Percentiles rank a stretch among this genome's conserved stretches.
phyloP scores from a whole-genome alignment of 1,140 invertebrate genomes.

The Lethrus apterus region DNA sequence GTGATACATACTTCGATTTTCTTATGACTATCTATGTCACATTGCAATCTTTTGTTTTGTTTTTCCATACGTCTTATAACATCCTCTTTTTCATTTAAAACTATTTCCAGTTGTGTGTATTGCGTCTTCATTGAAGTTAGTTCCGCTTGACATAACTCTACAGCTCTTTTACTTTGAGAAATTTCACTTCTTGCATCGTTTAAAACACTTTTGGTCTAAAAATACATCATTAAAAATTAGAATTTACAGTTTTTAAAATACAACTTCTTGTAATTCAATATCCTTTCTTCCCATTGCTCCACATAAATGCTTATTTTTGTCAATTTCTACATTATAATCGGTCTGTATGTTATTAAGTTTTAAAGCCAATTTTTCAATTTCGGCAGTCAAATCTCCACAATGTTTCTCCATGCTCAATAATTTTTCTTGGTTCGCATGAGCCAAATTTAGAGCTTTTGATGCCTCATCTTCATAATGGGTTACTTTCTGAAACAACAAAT shows the following conservation, averaged over 20 bases:
- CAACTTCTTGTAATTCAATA: conserved; percentile 47
- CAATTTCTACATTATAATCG: conserved; percentile 45
- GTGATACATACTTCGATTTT: conserved; percentile 43
- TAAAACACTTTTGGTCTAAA: background rate
- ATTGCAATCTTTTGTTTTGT: conserved; percentile 44
- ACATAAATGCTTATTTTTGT: conserved; percentile 45
- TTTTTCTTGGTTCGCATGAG: conserved; percentile 61
- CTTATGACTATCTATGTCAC: conserved; percentile 42
- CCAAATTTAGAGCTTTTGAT: conserved; percentile 56
- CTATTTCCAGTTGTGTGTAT: conserved; percentile 45
- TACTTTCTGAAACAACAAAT: conserved; percentile 50
- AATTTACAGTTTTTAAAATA: conserved; percentile 10
- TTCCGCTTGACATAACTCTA: conserved; percentile 50
- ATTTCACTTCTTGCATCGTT: conserved; percentile 41
- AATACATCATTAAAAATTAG: background rate
- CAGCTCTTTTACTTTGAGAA: conserved; percentile 44
- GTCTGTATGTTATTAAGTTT: conserved; percentile 43
- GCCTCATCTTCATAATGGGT: conserved; percentile 57
- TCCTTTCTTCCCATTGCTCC: conserved; percentile 47
- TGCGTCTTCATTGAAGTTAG: conserved; percentile 46
- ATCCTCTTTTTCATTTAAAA: conserved; percentile 47
- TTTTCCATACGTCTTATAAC: conserved; percentile 44
- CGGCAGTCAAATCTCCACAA: conserved; percentile 23
- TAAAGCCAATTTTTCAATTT: conserved; percentile 43
- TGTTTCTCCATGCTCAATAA: conserved; percentile 37